Conservation (phyloP, 2,888 invertebrate genomes). For the Cerastis leucographa region DNA sequence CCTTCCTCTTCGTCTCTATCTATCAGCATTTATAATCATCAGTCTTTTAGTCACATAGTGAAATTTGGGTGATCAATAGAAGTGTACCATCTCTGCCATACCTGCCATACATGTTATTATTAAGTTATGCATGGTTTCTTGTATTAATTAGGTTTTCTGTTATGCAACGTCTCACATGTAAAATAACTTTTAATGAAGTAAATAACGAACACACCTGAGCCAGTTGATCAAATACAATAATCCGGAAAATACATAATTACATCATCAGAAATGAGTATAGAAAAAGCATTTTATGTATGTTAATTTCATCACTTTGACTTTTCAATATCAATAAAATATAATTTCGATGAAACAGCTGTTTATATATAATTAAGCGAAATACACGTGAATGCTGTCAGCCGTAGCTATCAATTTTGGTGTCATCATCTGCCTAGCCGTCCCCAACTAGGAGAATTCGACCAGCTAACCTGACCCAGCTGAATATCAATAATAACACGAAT, state of each 20-base stretch:
- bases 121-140: too few relatives aligned
- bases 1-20: too few relatives aligned
- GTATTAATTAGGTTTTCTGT: not conserved
- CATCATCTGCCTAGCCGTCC: not conserved
- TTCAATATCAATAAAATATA: conserved; percentile 25
- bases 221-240: conserved; percentile 43
- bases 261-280: conserved; percentile 11
- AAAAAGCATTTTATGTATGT: conserved; percentile 16
- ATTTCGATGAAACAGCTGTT: conserved; percentile 12
- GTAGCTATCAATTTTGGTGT: not conserved
- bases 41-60: too few relatives aligned
- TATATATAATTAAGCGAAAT: not conserved
- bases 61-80: too few relatives aligned
- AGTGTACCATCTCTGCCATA: too few relatives aligned
- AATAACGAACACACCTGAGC: not conserved
- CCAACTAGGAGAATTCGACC: not conserved
- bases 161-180: not conserved
- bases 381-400: not conserved
- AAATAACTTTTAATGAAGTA: conserved; percentile 9
- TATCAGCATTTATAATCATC: too few relatives aligned
- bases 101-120: too few relatives aligned
- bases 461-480: too few relatives aligned
- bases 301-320: conserved; percentile 38
- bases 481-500: too few relatives aligned
- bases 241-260: conserved; percentile 15